Evolutionary conservation across 2,113 vertebrate genomes (phyloP).

Genomic region (Anhinga anhinga): DNA sequence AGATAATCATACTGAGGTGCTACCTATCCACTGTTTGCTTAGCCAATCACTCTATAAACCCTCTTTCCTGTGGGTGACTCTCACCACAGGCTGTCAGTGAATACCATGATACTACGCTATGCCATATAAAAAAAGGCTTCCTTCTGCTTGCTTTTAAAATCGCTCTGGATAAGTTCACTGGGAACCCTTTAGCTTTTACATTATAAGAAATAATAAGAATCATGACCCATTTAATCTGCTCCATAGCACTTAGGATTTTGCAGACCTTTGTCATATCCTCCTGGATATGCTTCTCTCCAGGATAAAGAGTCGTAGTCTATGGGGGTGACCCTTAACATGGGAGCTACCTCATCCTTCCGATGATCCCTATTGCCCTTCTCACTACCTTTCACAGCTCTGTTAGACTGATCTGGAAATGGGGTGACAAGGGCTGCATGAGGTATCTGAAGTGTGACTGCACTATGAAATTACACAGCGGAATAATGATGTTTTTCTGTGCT

Average conservation of each 20-base stretch:
- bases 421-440: neutral
- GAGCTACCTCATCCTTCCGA: neutral
- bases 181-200: neutral
- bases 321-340: neutral
- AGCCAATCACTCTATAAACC: neutral
- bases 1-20: neutral
- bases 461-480: neutral
- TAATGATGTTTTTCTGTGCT: neutral
- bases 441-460: neutral
- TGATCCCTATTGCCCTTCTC: neutral
- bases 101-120: neutral
- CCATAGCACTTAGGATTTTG: neutral
- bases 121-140: neutral
- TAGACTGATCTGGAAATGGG: neutral
- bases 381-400: neutral
- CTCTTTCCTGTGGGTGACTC: neutral
- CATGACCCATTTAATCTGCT: neutral
- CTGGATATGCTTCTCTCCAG: neutral
- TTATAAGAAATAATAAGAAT: neutral
- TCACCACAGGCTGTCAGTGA: neutral
- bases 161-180: neutral
- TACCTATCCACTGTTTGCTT: neutral
- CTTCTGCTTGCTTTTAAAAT: neutral
- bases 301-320: neutral
- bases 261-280: neutral